These are phyloP conservation scores for Poeciliopsis prolifica DNA, from an alignment of 2,113 vertebrate genomes.

Conservation along the genomic window DNA sequence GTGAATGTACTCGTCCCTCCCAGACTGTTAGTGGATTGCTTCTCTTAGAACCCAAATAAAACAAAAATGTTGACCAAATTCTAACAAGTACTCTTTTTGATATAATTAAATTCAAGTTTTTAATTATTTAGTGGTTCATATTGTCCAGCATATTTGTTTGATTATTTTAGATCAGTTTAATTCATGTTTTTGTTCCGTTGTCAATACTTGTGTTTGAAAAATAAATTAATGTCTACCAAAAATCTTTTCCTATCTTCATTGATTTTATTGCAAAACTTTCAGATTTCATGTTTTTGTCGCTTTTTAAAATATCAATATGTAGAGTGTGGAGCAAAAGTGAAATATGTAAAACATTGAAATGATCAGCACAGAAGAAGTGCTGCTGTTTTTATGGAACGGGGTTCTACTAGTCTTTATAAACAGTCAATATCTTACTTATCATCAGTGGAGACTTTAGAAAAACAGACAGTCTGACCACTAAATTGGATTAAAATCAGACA, in stretches of 20 bases:
- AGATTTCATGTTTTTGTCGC: no score
- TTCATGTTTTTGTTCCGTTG: not conserved
- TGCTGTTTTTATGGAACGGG: not conserved
- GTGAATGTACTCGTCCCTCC: not conserved
- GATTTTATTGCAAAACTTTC: not conserved
- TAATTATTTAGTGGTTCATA: not conserved
- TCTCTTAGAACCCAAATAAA: not conserved
- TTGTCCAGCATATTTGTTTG: not conserved
- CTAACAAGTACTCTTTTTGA: not conserved
- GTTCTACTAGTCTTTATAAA: no score
- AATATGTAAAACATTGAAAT: not conserved
- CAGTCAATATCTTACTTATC: no score
- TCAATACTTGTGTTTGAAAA: not conserved
- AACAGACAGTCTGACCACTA: not conserved
- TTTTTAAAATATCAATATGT: no score
- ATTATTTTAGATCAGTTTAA: not conserved
- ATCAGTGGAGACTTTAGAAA: not conserved
- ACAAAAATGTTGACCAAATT: not conserved
- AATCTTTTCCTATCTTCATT: not conserved
- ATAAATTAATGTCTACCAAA: not conserved
- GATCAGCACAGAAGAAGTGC: not conserved
- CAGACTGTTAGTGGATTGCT: not conserved
- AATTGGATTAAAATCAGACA: not conserved
- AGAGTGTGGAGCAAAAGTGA: not conserved
- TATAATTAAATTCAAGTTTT: not conserved